Evolutionary conservation across 2,888 invertebrate genomes (phyloP).

Genomic region (Drosophila yooni): DNA sequence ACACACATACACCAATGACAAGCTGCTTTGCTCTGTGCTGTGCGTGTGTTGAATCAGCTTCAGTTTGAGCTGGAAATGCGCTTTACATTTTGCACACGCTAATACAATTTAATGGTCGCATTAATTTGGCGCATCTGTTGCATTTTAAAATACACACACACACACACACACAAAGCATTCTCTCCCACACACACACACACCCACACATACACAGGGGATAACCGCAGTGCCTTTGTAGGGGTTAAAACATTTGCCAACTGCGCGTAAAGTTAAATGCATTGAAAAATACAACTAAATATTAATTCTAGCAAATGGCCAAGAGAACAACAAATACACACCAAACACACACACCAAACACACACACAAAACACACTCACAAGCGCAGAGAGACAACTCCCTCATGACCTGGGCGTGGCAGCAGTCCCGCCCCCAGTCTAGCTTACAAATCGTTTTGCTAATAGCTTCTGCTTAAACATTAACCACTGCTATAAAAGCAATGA

Average conservation of each 20-base stretch:
- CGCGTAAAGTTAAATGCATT: slow-evolving; percentile 72
- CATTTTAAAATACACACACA: slow-evolving; percentile 70
- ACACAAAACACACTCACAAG: neutral
- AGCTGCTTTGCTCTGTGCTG: slow-evolving; percentile 27
- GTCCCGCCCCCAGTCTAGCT: slow-evolving; percentile 7
- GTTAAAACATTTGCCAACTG: slow-evolving; percentile 62
- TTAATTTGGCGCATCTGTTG: slow-evolving; percentile 81
- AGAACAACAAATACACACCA: slow-evolving; percentile 15
- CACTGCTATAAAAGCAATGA: neutral
- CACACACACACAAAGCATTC: slow-evolving; percentile 10
- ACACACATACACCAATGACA: slow-evolving; percentile 26
- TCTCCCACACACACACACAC: slow-evolving; percentile 3
- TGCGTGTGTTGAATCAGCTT: slow-evolving; percentile 12
- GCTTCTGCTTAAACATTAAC: slow-evolving; percentile 30
- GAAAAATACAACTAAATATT: slow-evolving; percentile 72
- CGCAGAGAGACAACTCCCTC: slow-evolving; percentile 28
- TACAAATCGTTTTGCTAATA: slow-evolving; percentile 48
- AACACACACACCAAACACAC: neutral
- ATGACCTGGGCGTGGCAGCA: slow-evolving; percentile 53
- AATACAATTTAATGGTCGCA: slow-evolving; percentile 80
- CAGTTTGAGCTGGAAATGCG: slow-evolving; percentile 58
- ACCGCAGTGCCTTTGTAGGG: slow-evolving; percentile 52
- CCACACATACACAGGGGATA: slow-evolving; percentile 31
- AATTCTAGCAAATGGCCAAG: slow-evolving; percentile 56
- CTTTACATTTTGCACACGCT: slow-evolving; percentile 75